Base-by-base conservation (phyloP, 2,888 invertebrate genomes). In the Rapana venosa region DNA sequence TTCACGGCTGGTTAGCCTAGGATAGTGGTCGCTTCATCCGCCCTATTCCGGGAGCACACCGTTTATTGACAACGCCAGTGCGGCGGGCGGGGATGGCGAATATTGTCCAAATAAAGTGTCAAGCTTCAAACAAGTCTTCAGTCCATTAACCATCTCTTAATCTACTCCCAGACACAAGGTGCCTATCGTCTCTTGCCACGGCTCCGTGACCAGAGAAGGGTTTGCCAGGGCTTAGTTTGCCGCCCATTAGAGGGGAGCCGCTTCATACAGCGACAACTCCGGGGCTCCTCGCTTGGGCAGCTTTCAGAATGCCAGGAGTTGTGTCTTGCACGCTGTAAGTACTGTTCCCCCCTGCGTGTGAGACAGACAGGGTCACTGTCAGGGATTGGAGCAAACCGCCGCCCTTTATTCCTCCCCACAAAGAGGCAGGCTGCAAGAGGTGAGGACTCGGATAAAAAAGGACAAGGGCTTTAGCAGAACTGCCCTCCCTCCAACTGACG, bases 61-160 rank as follows among this genome's bases (percentile, higher is more conserved):
- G 32, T 79, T 79, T 79, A 32, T 79, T 79, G 79, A 79, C 35
- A 79, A 79, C 26, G 79, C 35, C 32, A 20, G 35, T 35, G 35
- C 32, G 0, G 79, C 17, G 13, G 22, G 35, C 17, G 79, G 79
- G 35, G 32, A 79, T 32, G 35, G 79, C 35, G 35, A 79, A 79
- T 35, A 79, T 79, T 79, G 35, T 79, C 79, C 79, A 79, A 79
- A 79, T 79, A 79, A 74, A 79, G 79, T 79, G 79, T 35, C 79
- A 79, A 35, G 79, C 79, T 79, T 79, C 79, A 79, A 79, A 79
- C 79, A 79, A 79, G 32, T 79, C 30, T 32, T 79, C 79, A 32
- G 35, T 26, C 79, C 79, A 79, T 79, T 79, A 79, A 79, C 35
- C 79, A 79, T 32, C 35, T 35, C 79, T 35, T 79, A 79, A 79